Percentiles rank a stretch among this genome's conserved stretches.
phyloP scores from a whole-genome alignment of 2,888 invertebrate species.

The Mesochorus sp. region DNA sequence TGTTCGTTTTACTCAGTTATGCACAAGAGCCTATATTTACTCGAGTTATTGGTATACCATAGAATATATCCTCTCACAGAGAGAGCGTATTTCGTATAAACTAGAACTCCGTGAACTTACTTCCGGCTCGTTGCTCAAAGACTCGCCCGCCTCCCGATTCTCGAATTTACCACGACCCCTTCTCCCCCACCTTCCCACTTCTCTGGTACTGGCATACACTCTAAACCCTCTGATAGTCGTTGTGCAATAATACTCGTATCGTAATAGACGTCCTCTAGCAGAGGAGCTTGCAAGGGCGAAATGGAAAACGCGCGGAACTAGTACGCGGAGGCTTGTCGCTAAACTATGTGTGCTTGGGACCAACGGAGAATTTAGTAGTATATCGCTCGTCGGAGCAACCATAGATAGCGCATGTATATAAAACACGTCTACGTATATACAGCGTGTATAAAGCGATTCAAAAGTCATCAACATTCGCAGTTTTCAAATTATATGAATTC shows the following conservation, averaged over 20 bases:
- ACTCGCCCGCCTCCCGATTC: conserved; percentile 30
- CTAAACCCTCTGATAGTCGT: no score
- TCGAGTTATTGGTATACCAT: background rate
- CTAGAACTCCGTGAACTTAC: conserved; percentile 58
- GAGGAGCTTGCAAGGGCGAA: conserved; percentile 26
- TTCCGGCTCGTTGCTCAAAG: conserved; percentile 73
- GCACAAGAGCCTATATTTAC: conserved; percentile 1
- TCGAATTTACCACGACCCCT: conserved; percentile 31
- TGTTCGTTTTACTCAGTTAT: background rate
- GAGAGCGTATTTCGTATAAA: conserved; percentile 30
- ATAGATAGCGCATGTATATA: background rate
- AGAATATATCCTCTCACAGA: background rate
- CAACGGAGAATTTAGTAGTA: conserved; percentile 45
- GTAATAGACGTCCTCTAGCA: background rate
- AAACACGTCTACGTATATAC: background rate
- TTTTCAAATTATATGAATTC: no score
- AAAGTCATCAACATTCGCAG: no score
- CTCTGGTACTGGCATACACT: background rate
- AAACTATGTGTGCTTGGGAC: conserved; percentile 46
- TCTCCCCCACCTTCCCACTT: conserved; percentile 17
- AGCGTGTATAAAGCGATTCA: no score
- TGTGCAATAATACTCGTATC: background rate
- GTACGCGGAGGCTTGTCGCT: conserved; percentile 34
- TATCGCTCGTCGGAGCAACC: background rate
- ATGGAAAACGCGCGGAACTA: conserved; percentile 32